Evolutionary conservation across 2,113 vertebrate species (phyloP), one percentile per base, ranked within the genome.

Genomic region (Ploceus nigricollis): DNA sequence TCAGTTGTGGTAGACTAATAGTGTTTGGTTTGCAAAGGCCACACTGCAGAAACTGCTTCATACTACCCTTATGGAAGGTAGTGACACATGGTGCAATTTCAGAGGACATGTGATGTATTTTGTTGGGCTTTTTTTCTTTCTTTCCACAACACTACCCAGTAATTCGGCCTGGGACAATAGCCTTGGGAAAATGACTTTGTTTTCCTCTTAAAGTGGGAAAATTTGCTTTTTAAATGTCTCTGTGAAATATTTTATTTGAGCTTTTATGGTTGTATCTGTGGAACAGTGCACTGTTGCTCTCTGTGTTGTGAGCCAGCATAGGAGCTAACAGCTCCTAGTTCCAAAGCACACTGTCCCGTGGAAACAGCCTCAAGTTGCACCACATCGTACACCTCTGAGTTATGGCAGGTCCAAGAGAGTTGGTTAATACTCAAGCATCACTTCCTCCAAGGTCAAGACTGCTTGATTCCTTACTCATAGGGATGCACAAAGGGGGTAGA

Each of bases 301-400:
- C 51, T 71, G 22, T 53, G 31, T 39, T 65, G 17, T 23, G 16
- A 37, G 21, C 30, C 14, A 33, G 18, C 37, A 51, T 37, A 61
- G 18, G 2, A 53, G 60, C 64, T 81, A 44, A 30, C 19, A 45
- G 8, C 35, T 88, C 78, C 56, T 21, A 42, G n/a, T 28, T 35
- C 70, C 42, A 53, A 73, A 82, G 24, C 21, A 30, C 15, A 5
- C 5, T 39, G 7, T 51, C 15, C 5, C 19, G 6, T 39, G 33
- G 77, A 66, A 73, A 51, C 45, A 23, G 53, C 60, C 23, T 39
- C 20, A 51, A n/a, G 28, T 21, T 51, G 12, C 23, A 39, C 24
- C 19, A 21, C 19, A 21, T 31, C 0, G 0, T 42, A 57, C 42
- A 33, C 31, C 11, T 64, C 42, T 57, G 39, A 68, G 39, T 75